A percentile compares a stretch with the other conserved stretches of the same genome.
phyloP scores from a whole-genome alignment of 2,888 invertebrate genomes.

The Baronia brevicornis region DNA sequence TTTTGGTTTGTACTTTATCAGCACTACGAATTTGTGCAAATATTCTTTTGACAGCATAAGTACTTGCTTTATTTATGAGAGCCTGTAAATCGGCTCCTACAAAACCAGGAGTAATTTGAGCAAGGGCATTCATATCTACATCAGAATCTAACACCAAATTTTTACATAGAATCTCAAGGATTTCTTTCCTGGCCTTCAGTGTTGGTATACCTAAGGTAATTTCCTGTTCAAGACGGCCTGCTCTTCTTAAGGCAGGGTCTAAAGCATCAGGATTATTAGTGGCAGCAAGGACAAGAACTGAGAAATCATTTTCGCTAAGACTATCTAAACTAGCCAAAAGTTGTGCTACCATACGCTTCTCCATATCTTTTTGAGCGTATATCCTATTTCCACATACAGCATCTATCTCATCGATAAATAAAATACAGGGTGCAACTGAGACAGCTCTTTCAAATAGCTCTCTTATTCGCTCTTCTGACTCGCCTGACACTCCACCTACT shows the following conservation, averaged over 20 bases:
- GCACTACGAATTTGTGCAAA: conserved; percentile 46
- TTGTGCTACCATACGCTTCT: conserved; percentile 95
- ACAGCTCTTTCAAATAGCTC: conserved; percentile 92
- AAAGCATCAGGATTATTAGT: conserved; percentile 94
- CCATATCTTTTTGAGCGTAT: conserved; percentile 96
- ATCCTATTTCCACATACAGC: conserved; percentile 94
- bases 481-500: conserved; percentile 95
- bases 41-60: conserved; percentile 85
- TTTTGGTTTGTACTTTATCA: conserved; percentile 17
- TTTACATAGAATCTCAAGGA: conserved; percentile 82
- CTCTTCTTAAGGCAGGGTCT: conserved; percentile 93
- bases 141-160: conserved; percentile 80
- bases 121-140: conserved; percentile 83
- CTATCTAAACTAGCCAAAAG: conserved; percentile 92
- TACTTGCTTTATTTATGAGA: conserved; percentile 90
- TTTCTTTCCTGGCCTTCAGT: conserved; percentile 85
- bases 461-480: conserved; percentile 94
- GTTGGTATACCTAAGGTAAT: conserved; percentile 96
- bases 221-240: conserved; percentile 96
- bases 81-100: conserved; percentile 96
- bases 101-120: conserved; percentile 93
- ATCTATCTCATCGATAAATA: conserved; percentile 98
- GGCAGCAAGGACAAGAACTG: conserved; percentile 93
- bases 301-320: conserved; percentile 71
- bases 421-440: conserved; percentile 84